phyloP scores from a whole-genome alignment of 2,797 vertebrate genomes.

The Amblyraja radiata region DNA sequence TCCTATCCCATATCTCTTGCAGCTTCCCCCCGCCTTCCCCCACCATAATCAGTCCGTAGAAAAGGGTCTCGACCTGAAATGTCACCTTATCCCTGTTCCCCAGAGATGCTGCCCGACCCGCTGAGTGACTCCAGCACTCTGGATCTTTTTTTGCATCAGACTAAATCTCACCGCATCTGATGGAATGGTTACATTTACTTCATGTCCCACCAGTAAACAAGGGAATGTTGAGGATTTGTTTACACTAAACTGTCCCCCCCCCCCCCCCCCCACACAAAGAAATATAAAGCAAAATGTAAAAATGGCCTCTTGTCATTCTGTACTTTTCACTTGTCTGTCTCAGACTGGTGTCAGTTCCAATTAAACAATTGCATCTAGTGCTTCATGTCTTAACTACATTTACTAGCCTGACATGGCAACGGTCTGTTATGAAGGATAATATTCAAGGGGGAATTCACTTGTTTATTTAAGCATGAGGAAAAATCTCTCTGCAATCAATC shows the following conservation, averaged over 20 bases:
- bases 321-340: background rate
- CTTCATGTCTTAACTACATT: conserved; percentile 12
- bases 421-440: background rate
- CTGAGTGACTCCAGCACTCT: too few relatives aligned
- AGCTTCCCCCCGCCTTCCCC: too few relatives aligned
- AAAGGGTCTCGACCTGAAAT: too few relatives aligned
- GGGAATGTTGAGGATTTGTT: background rate
- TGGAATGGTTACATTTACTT: too few relatives aligned
- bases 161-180: background rate
- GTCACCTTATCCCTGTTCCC: too few relatives aligned
- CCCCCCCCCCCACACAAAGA: background rate
- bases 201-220: background rate
- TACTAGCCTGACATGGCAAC: background rate
- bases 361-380: conserved; percentile 8
- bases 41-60: too few relatives aligned
- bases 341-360: conserved; percentile 28
- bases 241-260: background rate
- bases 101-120: too few relatives aligned
- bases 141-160: background rate
- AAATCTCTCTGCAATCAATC: conserved; percentile 2
- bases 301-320: background rate
- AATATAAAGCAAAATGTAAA: background rate
- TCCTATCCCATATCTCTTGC: too few relatives aligned
- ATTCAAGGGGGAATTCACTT: background rate
- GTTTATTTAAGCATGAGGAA: conserved; percentile 17